Conservation (phyloP, 2,113 vertebrate genomes). For the Pyrgilauda ruficollis region DNA sequence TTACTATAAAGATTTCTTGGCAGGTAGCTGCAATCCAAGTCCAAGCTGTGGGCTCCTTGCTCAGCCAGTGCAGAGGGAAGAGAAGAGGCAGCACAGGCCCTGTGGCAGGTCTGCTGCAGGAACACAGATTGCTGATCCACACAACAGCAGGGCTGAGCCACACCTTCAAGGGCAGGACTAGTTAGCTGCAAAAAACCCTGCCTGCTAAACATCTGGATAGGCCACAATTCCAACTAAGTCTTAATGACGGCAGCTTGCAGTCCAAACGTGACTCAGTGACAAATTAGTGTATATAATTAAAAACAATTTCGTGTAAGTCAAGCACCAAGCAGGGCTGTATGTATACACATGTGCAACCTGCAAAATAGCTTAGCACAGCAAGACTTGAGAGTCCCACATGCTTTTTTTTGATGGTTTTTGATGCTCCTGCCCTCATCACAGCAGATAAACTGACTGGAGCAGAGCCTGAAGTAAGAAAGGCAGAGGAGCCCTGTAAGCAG, state of each 20-base stretch:
- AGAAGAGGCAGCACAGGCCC: not conserved
- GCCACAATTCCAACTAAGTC: not conserved
- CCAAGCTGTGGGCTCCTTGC: not conserved
- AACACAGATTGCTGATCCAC: accelerated
- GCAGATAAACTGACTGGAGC: not conserved
- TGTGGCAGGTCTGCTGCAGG: not conserved
- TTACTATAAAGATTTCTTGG: not conserved
- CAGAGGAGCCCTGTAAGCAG: not conserved
- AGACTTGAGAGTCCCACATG: not conserved
- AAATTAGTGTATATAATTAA: not conserved
- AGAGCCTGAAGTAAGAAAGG: not conserved
- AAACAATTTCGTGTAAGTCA: not conserved
- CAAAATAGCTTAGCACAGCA: not conserved
- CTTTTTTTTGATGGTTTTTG: not conserved
- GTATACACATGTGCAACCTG: accelerated
- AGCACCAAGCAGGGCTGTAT: not conserved
- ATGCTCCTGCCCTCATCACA: not conserved
- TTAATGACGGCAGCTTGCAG: not conserved
- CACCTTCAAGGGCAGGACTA: not conserved
- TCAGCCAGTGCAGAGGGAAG: not conserved
- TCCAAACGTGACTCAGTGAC: not conserved
- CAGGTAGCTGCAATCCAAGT: not conserved
- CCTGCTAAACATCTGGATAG: not conserved
- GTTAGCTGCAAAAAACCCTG: not conserved
- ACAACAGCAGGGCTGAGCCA: not conserved